Evolutionary conservation across 2,797 vertebrate genomes (phyloP).

Genomic region (Netta rufina): DNA sequence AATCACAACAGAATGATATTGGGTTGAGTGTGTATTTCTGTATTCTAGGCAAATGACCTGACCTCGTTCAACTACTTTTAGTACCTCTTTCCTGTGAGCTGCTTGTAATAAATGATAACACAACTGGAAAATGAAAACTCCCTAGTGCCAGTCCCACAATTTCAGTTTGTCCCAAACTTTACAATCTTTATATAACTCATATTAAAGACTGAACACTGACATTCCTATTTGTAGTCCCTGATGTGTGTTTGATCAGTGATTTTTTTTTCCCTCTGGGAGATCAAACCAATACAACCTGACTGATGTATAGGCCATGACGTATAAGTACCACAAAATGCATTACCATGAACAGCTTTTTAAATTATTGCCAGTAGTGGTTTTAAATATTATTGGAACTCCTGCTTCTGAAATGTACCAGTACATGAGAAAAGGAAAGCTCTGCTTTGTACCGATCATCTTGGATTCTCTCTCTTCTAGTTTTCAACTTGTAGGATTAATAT

Average conservation of each 20-base stretch:
- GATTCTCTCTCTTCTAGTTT: conserved; percentile 10
- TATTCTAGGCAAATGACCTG: background rate
- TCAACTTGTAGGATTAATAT: conserved; percentile 12
- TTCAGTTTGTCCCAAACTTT: background rate
- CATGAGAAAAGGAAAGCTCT: background rate
- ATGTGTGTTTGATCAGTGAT: background rate
- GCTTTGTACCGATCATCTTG: background rate
- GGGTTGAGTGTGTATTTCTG: background rate
- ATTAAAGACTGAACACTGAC: background rate
- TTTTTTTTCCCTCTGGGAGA: background rate
- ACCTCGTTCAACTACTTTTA: background rate
- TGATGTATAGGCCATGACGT: background rate
- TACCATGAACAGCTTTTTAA: background rate
- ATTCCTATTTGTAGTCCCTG: background rate
- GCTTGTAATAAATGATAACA: background rate
- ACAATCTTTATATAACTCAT: background rate
- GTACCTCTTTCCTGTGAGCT: background rate
- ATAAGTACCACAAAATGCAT: background rate
- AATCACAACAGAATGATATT: background rate
- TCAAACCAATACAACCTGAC: background rate
- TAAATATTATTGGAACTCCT: background rate
- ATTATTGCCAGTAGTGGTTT: background rate
- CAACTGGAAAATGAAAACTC: background rate
- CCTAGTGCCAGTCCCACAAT: background rate
- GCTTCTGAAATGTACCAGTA: background rate